Percentiles rank a stretch among this genome's conserved stretches.
Evolutionary conservation across 2,888 invertebrate genomes (phyloP).

Genomic region (Tuta absoluta): DNA sequence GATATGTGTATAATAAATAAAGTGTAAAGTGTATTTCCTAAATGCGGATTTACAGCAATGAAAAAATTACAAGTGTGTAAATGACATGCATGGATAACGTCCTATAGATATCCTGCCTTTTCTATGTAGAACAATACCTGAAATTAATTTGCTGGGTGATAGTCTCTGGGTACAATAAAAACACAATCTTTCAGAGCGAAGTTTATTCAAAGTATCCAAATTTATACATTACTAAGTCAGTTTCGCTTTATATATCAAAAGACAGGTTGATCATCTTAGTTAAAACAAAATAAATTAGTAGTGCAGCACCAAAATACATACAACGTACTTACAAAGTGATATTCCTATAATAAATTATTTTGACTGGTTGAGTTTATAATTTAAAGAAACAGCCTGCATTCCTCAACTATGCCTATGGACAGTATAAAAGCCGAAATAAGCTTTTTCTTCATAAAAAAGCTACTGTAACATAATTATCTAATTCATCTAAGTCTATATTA

Average conservation of each 20-base stretch:
- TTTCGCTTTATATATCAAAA: slow-evolving; percentile 73
- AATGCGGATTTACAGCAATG: too few relatives aligned
- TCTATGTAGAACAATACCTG: too few relatives aligned
- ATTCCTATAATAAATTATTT: slow-evolving; percentile 50
- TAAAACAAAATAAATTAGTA: slow-evolving; percentile 78
- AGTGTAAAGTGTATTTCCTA: too few relatives aligned
- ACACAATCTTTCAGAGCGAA: slow-evolving; percentile 59
- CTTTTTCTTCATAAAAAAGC: neutral
- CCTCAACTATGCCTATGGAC: slow-evolving; percentile 20
- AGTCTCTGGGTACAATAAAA: slow-evolving; percentile 54
- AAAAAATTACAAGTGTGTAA: too few relatives aligned
- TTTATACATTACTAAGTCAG: slow-evolving; percentile 70
- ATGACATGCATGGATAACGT: too few relatives aligned
- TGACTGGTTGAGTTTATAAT: slow-evolving; percentile 35
- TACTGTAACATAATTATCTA: neutral
- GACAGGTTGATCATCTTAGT: slow-evolving; percentile 63
- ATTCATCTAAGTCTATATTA: neutral
- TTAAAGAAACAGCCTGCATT: slow-evolving; percentile 21
- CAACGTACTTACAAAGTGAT: slow-evolving; percentile 64
- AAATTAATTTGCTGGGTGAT: too few relatives aligned
- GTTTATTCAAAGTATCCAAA: slow-evolving; percentile 75
- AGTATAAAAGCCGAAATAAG: neutral
- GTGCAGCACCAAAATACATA: slow-evolving; percentile 79
- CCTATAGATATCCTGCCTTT: too few relatives aligned
- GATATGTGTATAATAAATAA: too few relatives aligned